These are phyloP conservation scores for Clanis bilineata DNA, from an alignment of 2,888 invertebrate genomes.

Conservation along the genomic window DNA sequence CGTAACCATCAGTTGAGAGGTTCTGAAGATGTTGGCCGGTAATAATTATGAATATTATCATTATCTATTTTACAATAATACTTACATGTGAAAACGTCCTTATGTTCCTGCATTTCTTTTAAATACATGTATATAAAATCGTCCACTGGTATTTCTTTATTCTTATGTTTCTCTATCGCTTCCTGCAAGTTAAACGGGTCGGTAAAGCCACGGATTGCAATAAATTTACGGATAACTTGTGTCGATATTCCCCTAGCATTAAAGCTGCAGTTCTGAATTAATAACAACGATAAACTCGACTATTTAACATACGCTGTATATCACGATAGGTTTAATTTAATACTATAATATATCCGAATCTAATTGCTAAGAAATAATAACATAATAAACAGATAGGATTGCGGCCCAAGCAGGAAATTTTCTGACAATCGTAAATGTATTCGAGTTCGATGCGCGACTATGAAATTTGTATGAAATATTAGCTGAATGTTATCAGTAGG, in stretches of 20 bases:
- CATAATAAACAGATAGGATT: too few species aligned
- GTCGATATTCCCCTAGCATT: not conserved
- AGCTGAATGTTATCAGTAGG: too few species aligned
- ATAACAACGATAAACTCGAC: not conserved
- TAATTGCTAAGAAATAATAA: too few species aligned
- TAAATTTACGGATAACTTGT: not conserved
- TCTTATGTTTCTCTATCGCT: constrained; percentile 78
- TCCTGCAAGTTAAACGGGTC: constrained; percentile 56
- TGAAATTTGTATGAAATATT: too few species aligned
- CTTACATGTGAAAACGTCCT: constrained; percentile 59
- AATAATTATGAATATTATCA: too few species aligned
- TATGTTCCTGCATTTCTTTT: constrained; percentile 74
- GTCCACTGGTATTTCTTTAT: constrained; percentile 50
- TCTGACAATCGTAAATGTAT: too few species aligned
- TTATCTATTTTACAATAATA: constrained; percentile 1
- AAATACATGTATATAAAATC: constrained; percentile 86
- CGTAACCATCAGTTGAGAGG: too few species aligned
- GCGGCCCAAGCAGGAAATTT: too few species aligned
- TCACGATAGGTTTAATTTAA: not conserved
- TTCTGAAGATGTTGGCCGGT: too few species aligned
- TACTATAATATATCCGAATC: not conserved
- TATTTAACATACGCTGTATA: not conserved
- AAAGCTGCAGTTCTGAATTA: not conserved
- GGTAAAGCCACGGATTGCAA: not conserved
- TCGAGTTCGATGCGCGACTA: too few species aligned